Conservation (phyloP, 2,797 vertebrate species). For the Hippoglossus hippoglossus region DNA sequence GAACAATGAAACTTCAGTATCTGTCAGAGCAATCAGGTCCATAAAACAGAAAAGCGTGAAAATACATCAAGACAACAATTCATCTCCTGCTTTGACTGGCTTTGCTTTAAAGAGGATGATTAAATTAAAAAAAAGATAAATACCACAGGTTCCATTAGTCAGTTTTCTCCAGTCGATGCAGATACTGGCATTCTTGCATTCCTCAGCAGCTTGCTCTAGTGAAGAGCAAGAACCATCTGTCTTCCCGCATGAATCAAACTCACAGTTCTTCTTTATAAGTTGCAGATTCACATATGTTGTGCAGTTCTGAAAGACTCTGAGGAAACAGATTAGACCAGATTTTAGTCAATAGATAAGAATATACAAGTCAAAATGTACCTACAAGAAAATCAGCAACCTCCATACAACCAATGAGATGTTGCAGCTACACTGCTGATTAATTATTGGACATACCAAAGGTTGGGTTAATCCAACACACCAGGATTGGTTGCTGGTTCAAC, state of each 20-base stretch:
- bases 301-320: slow-evolving; percentile 77
- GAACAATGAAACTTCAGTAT: background rate
- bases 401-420: no score
- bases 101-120: background rate
- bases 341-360: background rate
- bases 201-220: slow-evolving; percentile 69
- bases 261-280: slow-evolving; percentile 60
- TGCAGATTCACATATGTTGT: slow-evolving; percentile 42
- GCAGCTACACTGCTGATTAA: no score
- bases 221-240: slow-evolving; percentile 52
- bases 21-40: no score
- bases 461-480: no score
- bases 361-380: background rate
- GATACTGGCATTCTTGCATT: slow-evolving; percentile 63
- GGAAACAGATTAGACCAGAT: background rate
- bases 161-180: slow-evolving; percentile 79
- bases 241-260: slow-evolving; percentile 65
- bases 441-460: no score
- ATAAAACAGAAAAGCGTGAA: background rate
- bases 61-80: background rate
- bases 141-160: slow-evolving; percentile 77
- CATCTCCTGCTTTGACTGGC: background rate
- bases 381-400: background rate
- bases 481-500: no score
- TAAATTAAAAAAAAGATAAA: background rate